Evolutionary conservation across 2,888 invertebrate species (phyloP).

Genomic region (Eueremaeus valkanovi): DNA sequence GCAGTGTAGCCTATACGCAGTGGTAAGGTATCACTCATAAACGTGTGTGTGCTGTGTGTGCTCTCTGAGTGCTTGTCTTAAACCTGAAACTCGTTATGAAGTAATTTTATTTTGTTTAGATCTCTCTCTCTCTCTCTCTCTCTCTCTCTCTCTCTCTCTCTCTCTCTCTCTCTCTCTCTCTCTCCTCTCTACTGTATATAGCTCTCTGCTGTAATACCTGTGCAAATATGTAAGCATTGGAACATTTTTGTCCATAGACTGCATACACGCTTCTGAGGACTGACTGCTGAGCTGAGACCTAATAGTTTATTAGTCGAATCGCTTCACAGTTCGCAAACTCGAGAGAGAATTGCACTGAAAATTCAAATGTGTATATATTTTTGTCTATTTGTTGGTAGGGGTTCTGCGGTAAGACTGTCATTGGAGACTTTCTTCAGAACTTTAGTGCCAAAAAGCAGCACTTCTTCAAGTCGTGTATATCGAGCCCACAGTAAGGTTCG

Average conservation of each 20-base stretch:
- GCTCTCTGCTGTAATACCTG: background rate
- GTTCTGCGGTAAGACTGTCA: background rate
- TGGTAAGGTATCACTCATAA: background rate
- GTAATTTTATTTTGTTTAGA: constrained; percentile 2
- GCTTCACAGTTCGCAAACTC: background rate
- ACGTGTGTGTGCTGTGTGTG: background rate
- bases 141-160: background rate
- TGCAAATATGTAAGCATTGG: background rate
- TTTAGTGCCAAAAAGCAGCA: background rate
- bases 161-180: background rate
- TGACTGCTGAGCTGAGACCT: constrained; percentile 23
- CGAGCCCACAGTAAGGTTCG: background rate
- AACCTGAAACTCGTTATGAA: constrained; percentile 6
- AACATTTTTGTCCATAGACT: background rate
- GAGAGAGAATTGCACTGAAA: background rate
- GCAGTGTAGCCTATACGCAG: background rate
- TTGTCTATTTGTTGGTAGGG: background rate
- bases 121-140: background rate
- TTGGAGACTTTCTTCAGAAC: background rate
- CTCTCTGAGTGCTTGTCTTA: too few relatives aligned
- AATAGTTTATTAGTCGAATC: constrained; percentile 24
- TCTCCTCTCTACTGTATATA: too few relatives aligned
- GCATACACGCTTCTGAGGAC: too few relatives aligned
- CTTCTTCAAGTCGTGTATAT: background rate
- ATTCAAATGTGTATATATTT: constrained; percentile 6